A percentile compares a stretch with the other conserved stretches of the same genome.
Conservation (phyloP, 2,888 invertebrate species). For the Cyrtodaria siliqua region DNA sequence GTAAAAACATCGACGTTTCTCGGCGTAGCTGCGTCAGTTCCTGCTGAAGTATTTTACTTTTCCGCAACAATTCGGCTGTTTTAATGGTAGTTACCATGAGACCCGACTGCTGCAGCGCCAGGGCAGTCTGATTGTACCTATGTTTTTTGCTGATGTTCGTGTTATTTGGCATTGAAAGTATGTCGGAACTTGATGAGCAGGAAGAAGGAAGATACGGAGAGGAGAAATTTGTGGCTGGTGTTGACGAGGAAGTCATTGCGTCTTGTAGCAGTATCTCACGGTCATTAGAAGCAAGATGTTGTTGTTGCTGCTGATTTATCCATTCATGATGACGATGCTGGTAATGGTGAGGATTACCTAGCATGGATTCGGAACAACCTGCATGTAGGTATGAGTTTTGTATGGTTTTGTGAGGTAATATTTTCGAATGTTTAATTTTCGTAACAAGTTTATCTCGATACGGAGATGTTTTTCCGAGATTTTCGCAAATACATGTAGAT, state of each 20-base stretch:
- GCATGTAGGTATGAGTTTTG: not conserved
- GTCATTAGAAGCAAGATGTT: not conserved
- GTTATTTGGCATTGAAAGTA: not conserved
- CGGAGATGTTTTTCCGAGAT: not conserved
- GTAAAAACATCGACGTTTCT: constrained; percentile 89
- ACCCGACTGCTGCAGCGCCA: constrained; percentile 83
- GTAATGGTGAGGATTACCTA: not conserved
- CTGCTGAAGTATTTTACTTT: constrained; percentile 89
- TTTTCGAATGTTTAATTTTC: constrained; percentile 31
- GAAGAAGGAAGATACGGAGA: constrained; percentile 4
- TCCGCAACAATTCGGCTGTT: constrained; percentile 89
- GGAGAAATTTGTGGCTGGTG: constrained; percentile 14
- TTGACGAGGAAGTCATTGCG: not conserved
- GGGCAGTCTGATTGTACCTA: constrained; percentile 72
- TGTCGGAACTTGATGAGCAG: not conserved
- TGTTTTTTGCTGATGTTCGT: constrained; percentile 45
- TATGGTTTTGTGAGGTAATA: not conserved
- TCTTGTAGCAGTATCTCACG: too few species aligned
- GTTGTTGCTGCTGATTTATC: constrained; percentile 4
- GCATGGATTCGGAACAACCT: not conserved
- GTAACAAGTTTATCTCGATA: constrained; percentile 11
- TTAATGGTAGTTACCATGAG: constrained; percentile 89
- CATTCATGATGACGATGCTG: constrained; percentile 10
- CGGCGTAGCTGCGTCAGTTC: constrained; percentile 89
- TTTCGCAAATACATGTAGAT: constrained; percentile 48